These are phyloP conservation scores for Blastobasis adustella DNA, from an alignment of 2,888 invertebrate genomes.

Conservation along the genomic window DNA sequence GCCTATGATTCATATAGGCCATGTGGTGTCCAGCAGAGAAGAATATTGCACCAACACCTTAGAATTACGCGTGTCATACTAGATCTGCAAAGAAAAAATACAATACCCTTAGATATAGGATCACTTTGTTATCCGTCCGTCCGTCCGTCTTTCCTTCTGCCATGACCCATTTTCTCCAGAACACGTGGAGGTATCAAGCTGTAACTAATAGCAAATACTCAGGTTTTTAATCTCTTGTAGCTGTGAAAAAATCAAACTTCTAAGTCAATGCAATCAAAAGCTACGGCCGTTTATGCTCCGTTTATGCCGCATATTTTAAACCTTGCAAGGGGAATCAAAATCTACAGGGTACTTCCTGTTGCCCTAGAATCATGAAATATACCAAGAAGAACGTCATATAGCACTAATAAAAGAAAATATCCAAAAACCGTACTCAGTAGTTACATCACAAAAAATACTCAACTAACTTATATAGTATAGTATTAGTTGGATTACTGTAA, in stretches of 20 bases:
- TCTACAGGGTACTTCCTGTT: background rate
- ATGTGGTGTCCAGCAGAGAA: no score
- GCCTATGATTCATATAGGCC: no score
- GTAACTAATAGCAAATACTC: background rate
- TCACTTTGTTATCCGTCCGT: background rate
- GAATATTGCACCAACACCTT: no score
- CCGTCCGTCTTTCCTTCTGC: background rate
- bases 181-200: background rate
- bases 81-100: slow-evolving; percentile 1
- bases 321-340: background rate
- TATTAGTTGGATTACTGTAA: no score
- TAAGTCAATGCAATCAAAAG: background rate
- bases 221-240: no score
- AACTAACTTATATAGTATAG: no score
- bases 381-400: background rate
- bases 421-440: background rate
- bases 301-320: background rate
- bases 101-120: background rate
- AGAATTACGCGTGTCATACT: no score
- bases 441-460: no score
- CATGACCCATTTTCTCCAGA: background rate
- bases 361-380: background rate
- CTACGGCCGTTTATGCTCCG: background rate
- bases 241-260: no score
- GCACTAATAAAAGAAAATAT: background rate